phyloP scores from a whole-genome alignment of 1,140 invertebrate genomes.

The Platorchestia sp. region DNA sequence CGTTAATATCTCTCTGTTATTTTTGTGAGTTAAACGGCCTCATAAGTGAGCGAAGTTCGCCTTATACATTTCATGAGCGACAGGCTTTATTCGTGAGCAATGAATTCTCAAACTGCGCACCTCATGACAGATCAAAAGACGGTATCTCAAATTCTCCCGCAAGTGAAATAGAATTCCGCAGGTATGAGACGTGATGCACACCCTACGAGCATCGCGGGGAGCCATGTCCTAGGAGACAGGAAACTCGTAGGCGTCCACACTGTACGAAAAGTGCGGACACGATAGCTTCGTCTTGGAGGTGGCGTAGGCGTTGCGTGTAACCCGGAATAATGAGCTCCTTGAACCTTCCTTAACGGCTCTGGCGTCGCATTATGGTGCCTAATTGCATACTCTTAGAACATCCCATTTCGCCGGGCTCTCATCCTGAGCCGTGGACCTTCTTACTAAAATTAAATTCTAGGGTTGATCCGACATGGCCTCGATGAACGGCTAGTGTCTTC shows the following conservation, averaged over 20 bases:
- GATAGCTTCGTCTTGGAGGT: background rate
- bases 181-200: background rate
- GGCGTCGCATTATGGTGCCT: slow-evolving; percentile 13
- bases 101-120: background rate
- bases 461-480: background rate
- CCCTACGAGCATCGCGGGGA: background rate
- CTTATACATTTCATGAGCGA: background rate
- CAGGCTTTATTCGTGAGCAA: background rate
- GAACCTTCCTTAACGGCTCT: slow-evolving; percentile 41
- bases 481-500: background rate
- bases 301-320: slow-evolving; percentile 14
- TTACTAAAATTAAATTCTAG: slow-evolving; percentile 52
- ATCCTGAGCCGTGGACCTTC: slow-evolving; percentile 20
- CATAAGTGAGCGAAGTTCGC: background rate
- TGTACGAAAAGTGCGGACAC: background rate
- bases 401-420: slow-evolving; percentile 41
- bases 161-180: background rate
- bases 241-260: background rate
- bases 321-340: slow-evolving; percentile 44
- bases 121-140: background rate
- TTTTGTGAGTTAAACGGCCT: background rate
- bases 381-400: slow-evolving; percentile 47
- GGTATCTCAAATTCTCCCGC: background rate
- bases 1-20: background rate
- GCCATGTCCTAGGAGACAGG: background rate